Conservation (phyloP, 2,888 invertebrate genomes). For the Choristoneura rosaceana region DNA sequence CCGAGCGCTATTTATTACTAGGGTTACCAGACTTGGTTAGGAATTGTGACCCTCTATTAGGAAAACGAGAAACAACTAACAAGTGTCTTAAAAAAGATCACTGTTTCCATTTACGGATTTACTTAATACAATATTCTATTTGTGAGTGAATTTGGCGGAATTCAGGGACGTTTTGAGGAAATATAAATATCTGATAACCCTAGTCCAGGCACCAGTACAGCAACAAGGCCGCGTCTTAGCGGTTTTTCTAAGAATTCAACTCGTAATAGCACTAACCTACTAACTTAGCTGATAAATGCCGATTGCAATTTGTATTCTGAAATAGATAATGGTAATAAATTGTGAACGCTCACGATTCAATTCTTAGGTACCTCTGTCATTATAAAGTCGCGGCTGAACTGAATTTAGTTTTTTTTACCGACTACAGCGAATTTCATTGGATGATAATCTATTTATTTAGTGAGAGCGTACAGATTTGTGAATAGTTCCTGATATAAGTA, state of each 20-base stretch:
- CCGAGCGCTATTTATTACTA: no score
- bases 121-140: not conserved
- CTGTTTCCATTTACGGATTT: not conserved
- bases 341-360: constrained; percentile 28
- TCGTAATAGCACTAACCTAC: constrained; percentile 55
- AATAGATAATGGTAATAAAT: constrained; percentile 30
- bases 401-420: not conserved
- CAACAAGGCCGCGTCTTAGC: constrained; percentile 52
- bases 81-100: not conserved
- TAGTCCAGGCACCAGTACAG: constrained; percentile 44
- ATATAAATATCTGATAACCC: not conserved
- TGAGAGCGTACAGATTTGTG: not conserved
- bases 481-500: no score
- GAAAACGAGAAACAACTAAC: not conserved
- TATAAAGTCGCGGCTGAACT: constrained; percentile 2
- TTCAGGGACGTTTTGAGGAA: not conserved
- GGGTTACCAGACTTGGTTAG: not conserved
- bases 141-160: not conserved
- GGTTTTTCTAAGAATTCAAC: constrained; percentile 58
- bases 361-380: not conserved
- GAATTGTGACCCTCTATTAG: no score
- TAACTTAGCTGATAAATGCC: constrained; percentile 57
- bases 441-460: not conserved
- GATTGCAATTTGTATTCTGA: constrained; percentile 47
- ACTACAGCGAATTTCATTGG: not conserved